Conservation (phyloP, 2,888 invertebrate genomes). For the Pristionchus fissidentatus region DNA sequence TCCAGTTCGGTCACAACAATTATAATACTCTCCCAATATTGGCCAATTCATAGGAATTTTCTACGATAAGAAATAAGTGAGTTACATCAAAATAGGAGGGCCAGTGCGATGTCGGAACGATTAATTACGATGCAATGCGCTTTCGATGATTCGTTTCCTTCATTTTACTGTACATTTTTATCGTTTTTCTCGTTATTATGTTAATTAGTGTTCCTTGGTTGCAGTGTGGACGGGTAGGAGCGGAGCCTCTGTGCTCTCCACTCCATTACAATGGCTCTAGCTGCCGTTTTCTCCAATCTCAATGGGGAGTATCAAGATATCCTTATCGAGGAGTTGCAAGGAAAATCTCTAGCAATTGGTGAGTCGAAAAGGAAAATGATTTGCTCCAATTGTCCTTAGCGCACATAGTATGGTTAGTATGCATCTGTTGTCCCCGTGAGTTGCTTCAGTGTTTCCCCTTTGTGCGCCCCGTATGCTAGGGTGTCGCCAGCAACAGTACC, state of each 20-base stretch:
- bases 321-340: slow-evolving; percentile 50
- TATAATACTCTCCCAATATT: not conserved
- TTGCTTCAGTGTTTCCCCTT: no score
- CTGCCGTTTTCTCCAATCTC: slow-evolving; percentile 60
- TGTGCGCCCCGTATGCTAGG: no score
- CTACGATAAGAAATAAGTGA: no score
- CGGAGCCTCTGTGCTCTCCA: slow-evolving; percentile 2
- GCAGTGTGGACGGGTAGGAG: slow-evolving; percentile 22
- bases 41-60: no score
- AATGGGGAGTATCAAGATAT: slow-evolving; percentile 49
- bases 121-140: slow-evolving; percentile 21
- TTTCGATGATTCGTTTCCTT: slow-evolving; percentile 33
- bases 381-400: no score
- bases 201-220: no score
- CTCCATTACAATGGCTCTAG: slow-evolving; percentile 54
- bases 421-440: no score
- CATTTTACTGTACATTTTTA: not conserved
- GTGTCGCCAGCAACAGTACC: no score
- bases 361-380: no score
- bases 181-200: not conserved
- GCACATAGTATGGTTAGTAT: no score
- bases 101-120: not conserved
- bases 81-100: not conserved
- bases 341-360: slow-evolving; percentile 61
- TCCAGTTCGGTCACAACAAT: not conserved